Base-by-base conservation (phyloP, 2,888 invertebrate genomes). In the Microplitis deprimator region DNA sequence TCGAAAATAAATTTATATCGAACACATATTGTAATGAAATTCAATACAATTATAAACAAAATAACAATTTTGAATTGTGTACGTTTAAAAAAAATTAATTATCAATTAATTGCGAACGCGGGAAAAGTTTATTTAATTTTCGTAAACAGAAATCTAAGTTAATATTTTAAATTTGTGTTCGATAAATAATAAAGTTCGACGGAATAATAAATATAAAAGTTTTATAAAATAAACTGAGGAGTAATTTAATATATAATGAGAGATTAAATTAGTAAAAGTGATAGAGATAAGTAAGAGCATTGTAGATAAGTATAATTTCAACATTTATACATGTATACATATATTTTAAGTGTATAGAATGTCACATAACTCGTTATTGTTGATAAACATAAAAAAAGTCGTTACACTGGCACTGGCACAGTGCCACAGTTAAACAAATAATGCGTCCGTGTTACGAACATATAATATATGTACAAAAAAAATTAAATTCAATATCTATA, bases 381-480 rank as follows among this genome's bases (percentile, higher is more conserved):
- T 82, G 84, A 85, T 81, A 85, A 83, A 84, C 84, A 82, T 80
- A 76, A 78, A 83, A 61, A 61, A 59, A 38, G 69, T 39, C 41
- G 13, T 50, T 50, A 50, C 50, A 70, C 50, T 38, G 41, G 61
- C 74, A 76, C 78, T 84, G 85, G 84, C 85, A 79, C 40, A 59
- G 61, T 79, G 85, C 85, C 85, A 84, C 73, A 17, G 50, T 50
- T 68, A 69, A 62, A 50, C 68, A 71, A 62, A 73, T 68, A 39
- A 70, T 70, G 10, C 70, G 60, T 70, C 60, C 60, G 29, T 61
- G 60, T n/a, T 6, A 10, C 38, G 29, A 70, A 38, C 60, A 61
- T 29, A 59, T 38, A 39, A 39, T 60, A 16, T 29, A 60, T 13
- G 61, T 20, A 61, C 39, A 8, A 13, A 16, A 13, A 29, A n/a